Conservation (phyloP, 2,113 vertebrate genomes). For the Melierax canorus region DNA sequence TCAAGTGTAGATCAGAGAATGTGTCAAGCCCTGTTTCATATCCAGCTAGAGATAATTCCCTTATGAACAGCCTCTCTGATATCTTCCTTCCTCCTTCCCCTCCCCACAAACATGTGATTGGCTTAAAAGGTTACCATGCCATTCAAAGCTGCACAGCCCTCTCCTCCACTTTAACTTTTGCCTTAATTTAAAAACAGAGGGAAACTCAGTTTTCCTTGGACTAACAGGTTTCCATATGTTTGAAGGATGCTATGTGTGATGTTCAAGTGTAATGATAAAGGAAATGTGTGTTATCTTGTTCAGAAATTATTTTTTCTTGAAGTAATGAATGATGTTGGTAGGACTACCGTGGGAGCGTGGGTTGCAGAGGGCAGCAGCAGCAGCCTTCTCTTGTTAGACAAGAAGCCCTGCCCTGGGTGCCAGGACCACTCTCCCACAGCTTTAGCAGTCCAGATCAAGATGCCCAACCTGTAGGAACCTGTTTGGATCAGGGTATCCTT, state of each 20-base stretch:
- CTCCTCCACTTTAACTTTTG: no score
- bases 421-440: background rate
- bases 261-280: background rate
- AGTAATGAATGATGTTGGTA: rapidly evolving
- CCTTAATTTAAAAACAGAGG: background rate
- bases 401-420: background rate
- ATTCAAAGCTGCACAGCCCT: background rate
- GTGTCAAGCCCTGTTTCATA: background rate
- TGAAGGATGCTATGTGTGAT: background rate
- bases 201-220: background rate
- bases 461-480: background rate
- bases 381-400: background rate
- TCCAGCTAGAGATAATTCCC: background rate
- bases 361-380: background rate
- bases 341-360: background rate
- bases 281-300: background rate
- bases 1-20: background rate
- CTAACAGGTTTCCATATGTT: rapidly evolving
- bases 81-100: background rate
- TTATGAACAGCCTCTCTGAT: background rate
- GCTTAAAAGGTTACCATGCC: background rate
- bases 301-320: background rate
- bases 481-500: background rate
- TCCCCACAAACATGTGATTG: background rate
- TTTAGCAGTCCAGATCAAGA: background rate